Evolutionary conservation across 2,797 vertebrate species (phyloP).

Genomic region (Sparus aurata): DNA sequence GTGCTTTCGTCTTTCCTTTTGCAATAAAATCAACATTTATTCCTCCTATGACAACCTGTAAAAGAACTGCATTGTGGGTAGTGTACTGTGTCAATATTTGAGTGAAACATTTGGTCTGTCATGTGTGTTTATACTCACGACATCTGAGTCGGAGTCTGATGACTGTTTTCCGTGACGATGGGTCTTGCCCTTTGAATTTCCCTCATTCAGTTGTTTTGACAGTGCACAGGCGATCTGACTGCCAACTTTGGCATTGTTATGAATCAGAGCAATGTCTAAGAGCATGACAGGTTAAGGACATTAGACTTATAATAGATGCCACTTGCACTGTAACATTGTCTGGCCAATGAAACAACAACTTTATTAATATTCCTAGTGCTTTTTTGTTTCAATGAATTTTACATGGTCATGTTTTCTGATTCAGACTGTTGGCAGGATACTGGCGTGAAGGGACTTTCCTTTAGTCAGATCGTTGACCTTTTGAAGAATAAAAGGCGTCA

Average conservation of each 20-base stretch:
- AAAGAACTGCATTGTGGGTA: constrained; percentile 41
- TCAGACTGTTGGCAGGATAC: constrained; percentile 86
- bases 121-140: constrained; percentile 74
- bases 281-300: constrained; percentile 70
- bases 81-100: background rate
- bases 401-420: constrained; percentile 8
- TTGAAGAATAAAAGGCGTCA: constrained; percentile 91
- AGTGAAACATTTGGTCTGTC: background rate
- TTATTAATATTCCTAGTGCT: background rate
- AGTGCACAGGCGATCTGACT: constrained; percentile 90
- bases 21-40: constrained; percentile 93
- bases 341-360: background rate
- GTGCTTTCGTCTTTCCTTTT: constrained; percentile 85
- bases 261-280: constrained; percentile 92
- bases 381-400: constrained; percentile 5
- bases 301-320: constrained; percentile 14
- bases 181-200: constrained; percentile 11
- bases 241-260: constrained; percentile 92
- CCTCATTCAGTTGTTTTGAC: constrained; percentile 68
- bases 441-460: constrained; percentile 90
- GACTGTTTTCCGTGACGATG: constrained; percentile 31
- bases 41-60: constrained; percentile 92
- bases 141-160: constrained; percentile 50
- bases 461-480: constrained; percentile 87
- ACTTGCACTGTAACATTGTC: constrained; percentile 4